phyloP scores from a whole-genome alignment of 1,140 invertebrate genomes.

The Bacillus rossius region DNA sequence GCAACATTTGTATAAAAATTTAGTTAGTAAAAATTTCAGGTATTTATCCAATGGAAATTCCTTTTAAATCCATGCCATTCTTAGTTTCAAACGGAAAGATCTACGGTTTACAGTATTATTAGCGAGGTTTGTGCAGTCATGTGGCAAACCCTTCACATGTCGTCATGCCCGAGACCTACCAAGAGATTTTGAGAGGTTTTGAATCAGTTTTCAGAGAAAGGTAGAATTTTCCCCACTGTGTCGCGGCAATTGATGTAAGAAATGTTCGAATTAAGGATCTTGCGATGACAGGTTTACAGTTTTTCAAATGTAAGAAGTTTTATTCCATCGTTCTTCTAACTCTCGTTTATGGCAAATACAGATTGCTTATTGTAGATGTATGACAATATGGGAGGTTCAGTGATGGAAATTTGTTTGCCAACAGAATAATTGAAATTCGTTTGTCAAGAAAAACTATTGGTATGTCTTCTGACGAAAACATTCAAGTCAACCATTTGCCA shows the following conservation, averaged over 20 bases:
- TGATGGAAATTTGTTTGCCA: slow-evolving; percentile 34
- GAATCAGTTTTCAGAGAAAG: slow-evolving; percentile 28
- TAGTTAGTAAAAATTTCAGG: slow-evolving; percentile 3
- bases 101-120: neutral
- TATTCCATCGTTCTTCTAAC: slow-evolving; percentile 42
- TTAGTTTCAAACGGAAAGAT: neutral
- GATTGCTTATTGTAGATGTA: slow-evolving; percentile 42
- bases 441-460: neutral
- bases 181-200: slow-evolving; percentile 9
- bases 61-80: no score
- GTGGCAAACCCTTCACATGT: neutral
- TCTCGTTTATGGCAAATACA: slow-evolving; percentile 43
- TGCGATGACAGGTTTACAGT: neutral
- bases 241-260: slow-evolving; percentile 39
- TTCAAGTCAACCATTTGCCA: no score
- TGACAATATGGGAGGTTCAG: slow-evolving; percentile 40
- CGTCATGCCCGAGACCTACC: neutral
- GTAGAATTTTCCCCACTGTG: slow-evolving; percentile 40
- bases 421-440: neutral
- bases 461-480: neutral
- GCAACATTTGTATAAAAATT: no score
- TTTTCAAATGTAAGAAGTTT: neutral
- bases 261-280: slow-evolving; percentile 33
- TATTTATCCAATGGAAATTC: slow-evolving; percentile 5
- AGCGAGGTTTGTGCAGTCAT: neutral